Conservation (phyloP, 2,113 vertebrate genomes). For the Chauna torquata region DNA sequence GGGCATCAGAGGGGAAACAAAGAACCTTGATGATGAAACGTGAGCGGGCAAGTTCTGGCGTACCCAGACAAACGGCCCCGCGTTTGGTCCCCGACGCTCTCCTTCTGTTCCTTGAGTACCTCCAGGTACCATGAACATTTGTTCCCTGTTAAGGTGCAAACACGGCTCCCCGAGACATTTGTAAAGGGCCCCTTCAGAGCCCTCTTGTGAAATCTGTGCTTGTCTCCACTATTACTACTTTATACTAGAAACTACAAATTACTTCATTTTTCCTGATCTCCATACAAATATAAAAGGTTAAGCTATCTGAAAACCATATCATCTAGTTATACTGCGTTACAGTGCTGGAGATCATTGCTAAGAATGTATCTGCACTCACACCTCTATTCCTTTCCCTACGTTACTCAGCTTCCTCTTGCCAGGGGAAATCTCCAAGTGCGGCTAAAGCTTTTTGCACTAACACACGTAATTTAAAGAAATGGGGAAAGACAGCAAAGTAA, state of each 20-base stretch:
- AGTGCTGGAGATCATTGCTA: neutral
- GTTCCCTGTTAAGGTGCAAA: conserved; percentile 62
- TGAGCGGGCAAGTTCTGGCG: neutral
- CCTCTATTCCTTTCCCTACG: neutral
- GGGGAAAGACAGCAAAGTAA: neutral
- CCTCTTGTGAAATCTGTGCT: conserved; percentile 61
- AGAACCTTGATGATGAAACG: neutral
- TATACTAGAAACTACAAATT: conserved; percentile 52
- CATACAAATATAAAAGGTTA: conserved; percentile 64
- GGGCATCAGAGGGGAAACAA: neutral
- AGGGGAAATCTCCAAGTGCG: conserved; percentile 28
- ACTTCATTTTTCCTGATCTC: conserved; percentile 53
- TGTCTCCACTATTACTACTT: conserved; percentile 59
- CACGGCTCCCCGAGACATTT: conserved; percentile 28
- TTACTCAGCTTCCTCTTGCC: neutral
- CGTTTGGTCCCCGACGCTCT: neutral
- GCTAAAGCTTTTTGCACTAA: conserved; percentile 15
- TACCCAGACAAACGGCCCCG: neutral
- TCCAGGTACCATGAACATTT: neutral
- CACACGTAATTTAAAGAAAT: neutral
- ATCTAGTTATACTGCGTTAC: conserved; percentile 40
- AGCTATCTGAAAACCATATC: conserved; percentile 34
- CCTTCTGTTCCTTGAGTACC: neutral
- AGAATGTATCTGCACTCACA: neutral
- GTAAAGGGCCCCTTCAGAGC: neutral